A percentile compares a stretch with the other conserved stretches of the same genome.
Evolutionary conservation across 2,113 vertebrate genomes (phyloP).

Genomic region (Lagopus muta): DNA sequence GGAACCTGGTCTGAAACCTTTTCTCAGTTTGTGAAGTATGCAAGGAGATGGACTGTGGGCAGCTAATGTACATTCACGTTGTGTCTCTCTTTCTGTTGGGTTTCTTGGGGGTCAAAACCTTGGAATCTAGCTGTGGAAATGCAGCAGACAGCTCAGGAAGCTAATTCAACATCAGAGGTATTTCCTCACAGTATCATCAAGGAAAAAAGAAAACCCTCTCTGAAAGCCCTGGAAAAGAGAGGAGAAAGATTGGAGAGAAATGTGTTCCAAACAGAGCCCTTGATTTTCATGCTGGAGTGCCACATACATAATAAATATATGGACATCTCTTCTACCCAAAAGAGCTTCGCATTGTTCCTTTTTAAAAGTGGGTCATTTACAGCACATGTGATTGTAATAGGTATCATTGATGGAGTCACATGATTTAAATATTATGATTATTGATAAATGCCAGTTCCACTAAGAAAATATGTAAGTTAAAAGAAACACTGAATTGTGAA

Average conservation of each 20-base stretch:
- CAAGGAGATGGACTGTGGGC: neutral
- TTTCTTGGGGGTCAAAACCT: constrained; percentile 39
- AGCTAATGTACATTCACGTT: neutral
- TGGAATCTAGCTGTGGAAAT: constrained; percentile 30
- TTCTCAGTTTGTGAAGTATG: neutral
- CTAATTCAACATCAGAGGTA: constrained; percentile 53
- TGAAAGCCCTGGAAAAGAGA: constrained; percentile 11
- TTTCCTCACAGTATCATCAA: constrained; percentile 43
- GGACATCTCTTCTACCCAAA: constrained; percentile 41
- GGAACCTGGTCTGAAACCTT: neutral
- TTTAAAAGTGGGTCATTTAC: constrained; percentile 27
- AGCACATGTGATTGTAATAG: neutral
- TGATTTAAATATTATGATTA: neutral
- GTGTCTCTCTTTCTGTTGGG: neutral
- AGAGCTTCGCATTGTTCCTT: neutral
- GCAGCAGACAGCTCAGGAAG: constrained; percentile 54
- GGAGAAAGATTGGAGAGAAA: constrained; percentile 14
- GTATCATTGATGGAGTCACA: neutral
- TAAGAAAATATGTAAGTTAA: neutral
- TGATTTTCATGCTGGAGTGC: constrained; percentile 46
- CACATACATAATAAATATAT: constrained; percentile 1
- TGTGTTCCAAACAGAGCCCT: neutral
- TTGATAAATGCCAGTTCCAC: neutral
- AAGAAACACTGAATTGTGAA: neutral
- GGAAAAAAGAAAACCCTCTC: neutral